phyloP scores from a whole-genome alignment of 2,797 vertebrate genomes.

The Ficedula albicollis region DNA sequence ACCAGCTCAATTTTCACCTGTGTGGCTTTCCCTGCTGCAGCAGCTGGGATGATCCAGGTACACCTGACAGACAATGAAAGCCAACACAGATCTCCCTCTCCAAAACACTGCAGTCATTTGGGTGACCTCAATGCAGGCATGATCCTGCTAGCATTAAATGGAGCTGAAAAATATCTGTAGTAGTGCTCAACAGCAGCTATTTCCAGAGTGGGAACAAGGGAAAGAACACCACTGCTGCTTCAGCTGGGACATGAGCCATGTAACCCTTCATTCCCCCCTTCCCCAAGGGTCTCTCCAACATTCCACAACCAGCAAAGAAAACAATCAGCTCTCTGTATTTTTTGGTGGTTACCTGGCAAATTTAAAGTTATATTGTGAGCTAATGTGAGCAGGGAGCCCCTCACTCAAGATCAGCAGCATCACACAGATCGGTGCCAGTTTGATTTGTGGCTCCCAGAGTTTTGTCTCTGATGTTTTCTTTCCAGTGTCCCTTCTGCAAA shows the following conservation, averaged over 20 bases:
- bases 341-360: not conserved
- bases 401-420: not conserved
- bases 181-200: not conserved
- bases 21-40: not conserved
- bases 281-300: not conserved
- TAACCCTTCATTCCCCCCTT: not conserved
- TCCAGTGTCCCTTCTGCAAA: not conserved
- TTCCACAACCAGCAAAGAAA: not conserved
- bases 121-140: constrained; percentile 9
- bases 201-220: not conserved
- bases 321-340: not conserved
- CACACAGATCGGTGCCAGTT: not conserved
- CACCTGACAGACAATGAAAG: not conserved
- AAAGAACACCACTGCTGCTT: not conserved
- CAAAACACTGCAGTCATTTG: not conserved
- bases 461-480: not conserved
- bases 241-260: not conserved
- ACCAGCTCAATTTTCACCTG: not conserved
- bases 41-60: not conserved
- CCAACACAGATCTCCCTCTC: not conserved
- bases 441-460: not conserved
- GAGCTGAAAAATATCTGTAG: constrained; percentile 23
- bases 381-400: not conserved
- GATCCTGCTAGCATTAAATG: constrained; percentile 26
- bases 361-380: not conserved